phyloP scores from a whole-genome alignment of 2,888 invertebrate genomes.

The Oscheius sp. region DNA sequence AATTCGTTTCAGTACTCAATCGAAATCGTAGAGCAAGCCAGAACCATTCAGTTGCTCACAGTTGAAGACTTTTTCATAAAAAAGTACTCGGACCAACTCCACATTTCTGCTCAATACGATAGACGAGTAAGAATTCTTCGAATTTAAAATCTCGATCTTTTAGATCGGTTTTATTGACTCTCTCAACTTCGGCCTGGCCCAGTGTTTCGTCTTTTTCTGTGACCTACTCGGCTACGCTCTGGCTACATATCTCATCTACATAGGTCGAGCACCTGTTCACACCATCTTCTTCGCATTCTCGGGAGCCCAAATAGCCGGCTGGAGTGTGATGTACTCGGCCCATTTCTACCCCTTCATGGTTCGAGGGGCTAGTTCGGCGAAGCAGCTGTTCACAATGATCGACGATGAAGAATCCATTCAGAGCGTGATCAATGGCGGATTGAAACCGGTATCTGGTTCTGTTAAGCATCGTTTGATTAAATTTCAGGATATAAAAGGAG shows the following conservation, averaged over 20 bases:
- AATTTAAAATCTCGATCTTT: neutral
- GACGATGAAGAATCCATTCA: slow-evolving; percentile 1
- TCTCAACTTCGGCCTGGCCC: slow-evolving; percentile 44
- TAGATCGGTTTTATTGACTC: slow-evolving; percentile 44
- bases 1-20: slow-evolving; percentile 65
- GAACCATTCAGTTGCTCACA: slow-evolving; percentile 74
- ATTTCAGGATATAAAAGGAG: slow-evolving; percentile 75
- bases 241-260: slow-evolving; percentile 47
- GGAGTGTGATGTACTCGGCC: slow-evolving; percentile 20
- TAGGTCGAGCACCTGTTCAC: slow-evolving; percentile 40
- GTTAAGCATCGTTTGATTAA: neutral
- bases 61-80: slow-evolving; percentile 71
- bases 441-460: neutral
- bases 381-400: slow-evolving; percentile 17
- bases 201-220: slow-evolving; percentile 49
- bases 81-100: slow-evolving; percentile 61
- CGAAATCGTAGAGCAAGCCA: slow-evolving; percentile 75
- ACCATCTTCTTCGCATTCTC: slow-evolving; percentile 6
- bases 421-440: neutral
- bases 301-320: slow-evolving; percentile 1
- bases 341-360: slow-evolving; percentile 5
- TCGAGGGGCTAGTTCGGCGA: slow-evolving; percentile 4
- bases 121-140: slow-evolving; percentile 44
- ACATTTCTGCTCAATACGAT: slow-evolving; percentile 34
- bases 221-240: slow-evolving; percentile 46